A percentile compares a stretch with the other conserved stretches of the same genome.
Conservation (phyloP, 2,797 vertebrate genomes). For the Buphagus erythrorhynchus region DNA sequence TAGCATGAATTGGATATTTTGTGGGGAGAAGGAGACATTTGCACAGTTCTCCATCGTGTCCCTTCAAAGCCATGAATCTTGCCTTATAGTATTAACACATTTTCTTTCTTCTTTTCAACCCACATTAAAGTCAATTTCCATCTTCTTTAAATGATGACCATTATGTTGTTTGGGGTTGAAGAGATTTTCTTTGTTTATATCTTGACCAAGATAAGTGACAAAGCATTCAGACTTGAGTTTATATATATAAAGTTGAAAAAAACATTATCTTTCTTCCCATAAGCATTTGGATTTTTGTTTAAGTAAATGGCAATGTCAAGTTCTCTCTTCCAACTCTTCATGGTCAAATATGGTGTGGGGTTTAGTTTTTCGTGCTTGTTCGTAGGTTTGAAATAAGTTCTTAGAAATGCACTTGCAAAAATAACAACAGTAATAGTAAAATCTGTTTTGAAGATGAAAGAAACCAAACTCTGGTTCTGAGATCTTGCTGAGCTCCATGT, state of each 20-base stretch:
- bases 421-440: background rate
- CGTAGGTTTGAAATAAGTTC: background rate
- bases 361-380: background rate
- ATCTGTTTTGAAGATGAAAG: background rate
- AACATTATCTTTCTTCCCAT: background rate
- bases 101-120: background rate
- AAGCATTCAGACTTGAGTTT: background rate
- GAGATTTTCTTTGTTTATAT: background rate
- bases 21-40: background rate
- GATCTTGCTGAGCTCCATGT: background rate
- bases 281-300: background rate
- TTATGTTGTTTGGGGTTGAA: background rate
- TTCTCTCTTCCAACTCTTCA: background rate
- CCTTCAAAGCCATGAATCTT: background rate
- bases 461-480: background rate
- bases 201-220: background rate
- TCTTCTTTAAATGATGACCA: background rate
- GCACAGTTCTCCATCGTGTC: background rate
- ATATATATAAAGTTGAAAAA: background rate
- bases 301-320: background rate
- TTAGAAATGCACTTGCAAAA: background rate
- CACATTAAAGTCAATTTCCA: background rate
- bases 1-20: background rate
- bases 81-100: fast-evolving
- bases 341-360: background rate